A percentile compares a stretch with the other conserved stretches of the same genome.
phyloP scores from a whole-genome alignment of 1,140 invertebrate species.

The Solen grandis region DNA sequence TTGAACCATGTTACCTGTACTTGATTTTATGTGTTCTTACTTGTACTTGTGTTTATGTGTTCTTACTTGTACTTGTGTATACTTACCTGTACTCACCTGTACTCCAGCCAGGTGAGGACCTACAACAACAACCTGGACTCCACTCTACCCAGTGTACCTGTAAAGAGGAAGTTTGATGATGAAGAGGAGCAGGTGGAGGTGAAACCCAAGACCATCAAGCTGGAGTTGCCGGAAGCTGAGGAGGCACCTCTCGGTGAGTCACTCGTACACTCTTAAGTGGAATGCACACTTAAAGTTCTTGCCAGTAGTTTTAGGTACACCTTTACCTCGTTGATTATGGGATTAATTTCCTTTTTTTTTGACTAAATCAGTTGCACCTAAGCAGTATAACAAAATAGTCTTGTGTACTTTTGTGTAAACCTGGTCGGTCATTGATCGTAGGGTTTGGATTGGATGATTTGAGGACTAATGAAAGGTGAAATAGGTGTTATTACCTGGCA shows the following conservation, averaged over 20 bases:
- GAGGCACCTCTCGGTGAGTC: neutral
- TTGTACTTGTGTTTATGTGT: neutral
- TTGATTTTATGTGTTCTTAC: neutral
- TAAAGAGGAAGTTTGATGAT: constrained; percentile 80
- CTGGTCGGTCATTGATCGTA: too few relatives aligned
- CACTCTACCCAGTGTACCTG: constrained; percentile 77
- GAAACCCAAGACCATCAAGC: constrained; percentile 62
- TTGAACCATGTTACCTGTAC: neutral
- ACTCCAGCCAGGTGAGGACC: constrained; percentile 81
- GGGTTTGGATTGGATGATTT: too few relatives aligned
- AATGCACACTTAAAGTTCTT: neutral
- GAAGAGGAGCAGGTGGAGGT: constrained; percentile 62
- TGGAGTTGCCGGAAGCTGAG: constrained; percentile 67
- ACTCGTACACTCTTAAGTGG: neutral
- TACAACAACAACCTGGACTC: constrained; percentile 82
- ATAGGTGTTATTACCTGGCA: too few relatives aligned
- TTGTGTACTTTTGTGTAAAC: too few relatives aligned
- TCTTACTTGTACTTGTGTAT: constrained; percentile 19
- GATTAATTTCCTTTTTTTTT: neutral
- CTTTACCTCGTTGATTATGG: neutral
- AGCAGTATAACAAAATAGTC: too few relatives aligned
- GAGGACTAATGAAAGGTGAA: too few relatives aligned
- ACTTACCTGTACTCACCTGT: neutral
- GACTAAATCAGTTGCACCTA: too few relatives aligned
- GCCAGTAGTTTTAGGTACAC: neutral